A percentile compares a stretch with the other conserved stretches of the same genome.
These are phyloP conservation scores for Helarctos malayanus DNA, from an alignment of 2,797 vertebrate genomes.

Conservation along the genomic window DNA sequence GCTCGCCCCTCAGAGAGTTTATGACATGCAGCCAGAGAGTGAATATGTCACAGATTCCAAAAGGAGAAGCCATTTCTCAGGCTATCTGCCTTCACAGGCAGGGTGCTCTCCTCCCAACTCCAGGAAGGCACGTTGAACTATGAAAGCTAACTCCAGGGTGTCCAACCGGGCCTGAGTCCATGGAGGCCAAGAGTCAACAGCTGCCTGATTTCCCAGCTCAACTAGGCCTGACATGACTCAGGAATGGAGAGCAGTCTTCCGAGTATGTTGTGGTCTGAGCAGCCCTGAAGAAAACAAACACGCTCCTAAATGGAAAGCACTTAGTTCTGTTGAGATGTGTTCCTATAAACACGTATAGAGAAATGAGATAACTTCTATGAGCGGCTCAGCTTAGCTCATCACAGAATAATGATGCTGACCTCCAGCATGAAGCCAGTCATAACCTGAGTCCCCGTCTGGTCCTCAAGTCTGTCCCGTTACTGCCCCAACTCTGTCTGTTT, in stretches of 20 bases:
- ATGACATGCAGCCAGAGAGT: background rate
- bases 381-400: background rate
- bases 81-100: background rate
- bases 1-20: background rate
- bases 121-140: background rate
- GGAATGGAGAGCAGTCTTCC: background rate
- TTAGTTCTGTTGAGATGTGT: background rate
- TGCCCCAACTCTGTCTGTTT: background rate
- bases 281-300: background rate
- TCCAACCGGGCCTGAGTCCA: background rate
- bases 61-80: background rate
- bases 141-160: background rate
- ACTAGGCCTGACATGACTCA: background rate
- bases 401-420: background rate
- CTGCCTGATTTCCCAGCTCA: background rate
- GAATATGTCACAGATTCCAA: background rate
- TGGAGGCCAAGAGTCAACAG: background rate
- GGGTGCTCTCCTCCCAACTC: background rate
- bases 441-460: background rate
- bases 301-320: background rate
- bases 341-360: background rate
- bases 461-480: background rate
- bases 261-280: background rate
- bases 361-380: constrained; percentile 2
- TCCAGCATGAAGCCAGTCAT: background rate